Base-by-base conservation (phyloP, 2,113 vertebrate species). In the Triplophysa rosa region DNA sequence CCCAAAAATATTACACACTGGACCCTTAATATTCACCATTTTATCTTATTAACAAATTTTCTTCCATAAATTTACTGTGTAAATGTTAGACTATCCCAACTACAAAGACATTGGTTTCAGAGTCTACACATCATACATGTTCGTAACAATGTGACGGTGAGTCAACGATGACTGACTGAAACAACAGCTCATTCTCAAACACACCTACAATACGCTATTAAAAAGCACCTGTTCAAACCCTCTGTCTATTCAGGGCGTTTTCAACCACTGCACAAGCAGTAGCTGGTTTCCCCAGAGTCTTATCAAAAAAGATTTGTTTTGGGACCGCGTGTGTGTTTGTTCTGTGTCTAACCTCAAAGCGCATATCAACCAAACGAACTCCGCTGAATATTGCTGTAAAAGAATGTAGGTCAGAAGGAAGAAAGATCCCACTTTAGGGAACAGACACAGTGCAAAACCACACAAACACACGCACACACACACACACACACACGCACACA, bases 291-390 rank as follows among this genome's bases (percentile, higher is more conserved):
- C 67, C 77, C 42, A 62, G 56, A 80, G 70, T 40, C 54, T 23
- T 58, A 64, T 82, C 80, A 64, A 82, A 63, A 67, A 49, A 77
- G 66, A 42, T 79, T 82, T 52, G 67, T 69, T 83, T 79, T 75
- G 81, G 45, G 68, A 67, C 54, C 14, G 76, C 16, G 26, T 77
- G 72, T 42, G 66, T 66, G 33, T 37, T 37, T 37, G 33, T 67
- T 71, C 14, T 74, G 19, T 45, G 42, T 75, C 19, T 29, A 56
- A 67, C 11, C 49, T 72, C 45, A 19, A 14, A 45, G 45, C 66
- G 62, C 66, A 40, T 24, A 68, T 64, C 67, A 70, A 65, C 42
- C 63, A 61, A 62, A 78, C 71, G 19, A 66, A 80, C 29, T 81
- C 73, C 24, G 23, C 65, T 63, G 73, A 69, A 67, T 76, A 69